Evolutionary conservation across 2,797 vertebrate species (phyloP), one percentile per base, ranked within the genome.

Genomic region (Eulemur albifrons): DNA sequence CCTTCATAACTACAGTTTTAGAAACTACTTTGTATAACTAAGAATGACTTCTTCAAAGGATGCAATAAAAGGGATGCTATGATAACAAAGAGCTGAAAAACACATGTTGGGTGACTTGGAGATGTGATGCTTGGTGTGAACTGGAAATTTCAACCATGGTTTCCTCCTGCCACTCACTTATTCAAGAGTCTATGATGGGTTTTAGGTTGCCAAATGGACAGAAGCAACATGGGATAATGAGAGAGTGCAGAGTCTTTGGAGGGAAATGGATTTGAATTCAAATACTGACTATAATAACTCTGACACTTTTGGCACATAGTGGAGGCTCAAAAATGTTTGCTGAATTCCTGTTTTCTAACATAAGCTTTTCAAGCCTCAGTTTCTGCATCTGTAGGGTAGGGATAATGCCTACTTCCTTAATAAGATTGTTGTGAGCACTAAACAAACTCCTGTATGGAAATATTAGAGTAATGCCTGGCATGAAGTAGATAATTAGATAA

Each of bases 1-100:
- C 67, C 92, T 97, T 97, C 95, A 95, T 88, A 97, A 73, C 54
- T 88, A 67, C 65, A 95, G 87, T 76, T 97, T 97, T 96, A 96
- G 70, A 93, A 97, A 82, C 25, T 2, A 57, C 52, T 27, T 83
- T 94, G 95, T 96, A 61, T 89, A 54, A 63, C 10, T 83, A 86
- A 17, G 10, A 70, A 77, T 96, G 43, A 72, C 57, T 52, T 82
- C 75, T 95, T 94, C 5, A 82, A 90, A 90, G 77, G 50, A 80
- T 73, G 9, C 11, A 67, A 35, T 87, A 77, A 95, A 94, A 96
- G 15, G 5, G 40, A 85, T 61, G 57, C 7, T 35, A 11, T 86
- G 30, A 73, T 95, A 82, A 77, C 69, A 79, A 88, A 72, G 70
- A 48, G 11, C 40, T 96, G 38, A n/a, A 90, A 86, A 83, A 48